Evolutionary conservation across 2,797 vertebrate genomes (phyloP).

Genomic region (Choloepus didactylus): DNA sequence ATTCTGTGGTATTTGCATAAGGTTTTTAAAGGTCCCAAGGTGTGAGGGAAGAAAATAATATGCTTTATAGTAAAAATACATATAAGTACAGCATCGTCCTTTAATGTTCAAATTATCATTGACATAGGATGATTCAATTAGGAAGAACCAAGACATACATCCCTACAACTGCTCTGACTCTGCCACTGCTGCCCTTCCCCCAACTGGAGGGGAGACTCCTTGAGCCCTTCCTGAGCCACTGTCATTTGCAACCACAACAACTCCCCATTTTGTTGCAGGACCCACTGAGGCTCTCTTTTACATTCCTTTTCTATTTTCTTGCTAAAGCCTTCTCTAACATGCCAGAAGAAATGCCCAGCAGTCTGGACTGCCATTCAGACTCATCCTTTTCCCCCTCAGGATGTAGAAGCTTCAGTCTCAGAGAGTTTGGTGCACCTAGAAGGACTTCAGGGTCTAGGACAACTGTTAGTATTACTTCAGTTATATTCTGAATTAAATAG

Average conservation of each 20-base stretch:
- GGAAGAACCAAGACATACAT: background rate
- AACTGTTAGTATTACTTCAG: slow-evolving; percentile 2
- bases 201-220: background rate
- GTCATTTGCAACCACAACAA: background rate
- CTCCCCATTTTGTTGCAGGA: background rate
- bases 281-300: background rate
- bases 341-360: slow-evolving; percentile 33
- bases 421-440: background rate
- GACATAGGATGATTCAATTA: slow-evolving; percentile 40
- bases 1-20: background rate
- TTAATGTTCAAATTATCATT: slow-evolving; percentile 38
- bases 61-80: background rate
- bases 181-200: background rate
- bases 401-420: background rate
- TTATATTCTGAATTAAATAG: slow-evolving; percentile 47
- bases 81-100: background rate
- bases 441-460: background rate
- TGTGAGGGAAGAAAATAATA: slow-evolving; percentile 39
- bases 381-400: background rate
- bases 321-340: background rate
- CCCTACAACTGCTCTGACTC: background rate
- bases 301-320: slow-evolving; percentile 36
- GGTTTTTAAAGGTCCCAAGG: slow-evolving; percentile 53
- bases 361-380: background rate
- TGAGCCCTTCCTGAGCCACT: background rate